These are phyloP conservation scores for Oryzias woworae DNA, from an alignment of 2,113 vertebrate species.

Conservation along the genomic window DNA sequence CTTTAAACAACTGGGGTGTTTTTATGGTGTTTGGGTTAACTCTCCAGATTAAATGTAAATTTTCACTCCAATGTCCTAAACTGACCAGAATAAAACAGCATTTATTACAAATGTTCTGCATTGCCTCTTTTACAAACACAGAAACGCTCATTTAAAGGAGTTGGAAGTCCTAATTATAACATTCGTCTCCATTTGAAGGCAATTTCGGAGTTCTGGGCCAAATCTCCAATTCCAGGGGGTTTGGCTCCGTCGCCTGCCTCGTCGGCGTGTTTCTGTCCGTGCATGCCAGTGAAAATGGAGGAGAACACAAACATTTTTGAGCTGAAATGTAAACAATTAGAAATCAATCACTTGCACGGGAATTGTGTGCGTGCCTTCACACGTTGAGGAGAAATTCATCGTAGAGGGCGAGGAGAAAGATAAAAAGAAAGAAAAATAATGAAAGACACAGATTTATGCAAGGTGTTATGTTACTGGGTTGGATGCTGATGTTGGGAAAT, in stretches of 20 bases:
- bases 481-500: constrained; percentile 32
- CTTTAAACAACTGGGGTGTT: no score
- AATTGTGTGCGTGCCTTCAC: constrained; percentile 54
- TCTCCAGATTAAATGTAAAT: constrained; percentile 15
- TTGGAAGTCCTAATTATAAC: constrained; percentile 31
- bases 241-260: constrained; percentile 50
- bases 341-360: constrained; percentile 48
- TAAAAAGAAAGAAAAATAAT: constrained; percentile 16
- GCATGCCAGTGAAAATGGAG: constrained; percentile 28
- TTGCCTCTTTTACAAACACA: constrained; percentile 30
- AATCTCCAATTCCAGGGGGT: constrained; percentile 25
- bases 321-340: constrained; percentile 65
- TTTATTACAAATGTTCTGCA: constrained; percentile 30
- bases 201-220: constrained; percentile 36
- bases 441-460: constrained; percentile 36
- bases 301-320: constrained; percentile 59
- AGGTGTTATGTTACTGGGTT: constrained; percentile 34
- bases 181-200: constrained; percentile 40
- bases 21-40: no score
- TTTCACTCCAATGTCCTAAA: constrained; percentile 22
- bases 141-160: constrained; percentile 14
- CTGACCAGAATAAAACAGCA: constrained; percentile 44
- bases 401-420: constrained; percentile 29
- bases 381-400: constrained; percentile 29
- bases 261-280: constrained; percentile 39